Conservation (phyloP, 2,113 vertebrate genomes). For the Tragelaphus scriptus region DNA sequence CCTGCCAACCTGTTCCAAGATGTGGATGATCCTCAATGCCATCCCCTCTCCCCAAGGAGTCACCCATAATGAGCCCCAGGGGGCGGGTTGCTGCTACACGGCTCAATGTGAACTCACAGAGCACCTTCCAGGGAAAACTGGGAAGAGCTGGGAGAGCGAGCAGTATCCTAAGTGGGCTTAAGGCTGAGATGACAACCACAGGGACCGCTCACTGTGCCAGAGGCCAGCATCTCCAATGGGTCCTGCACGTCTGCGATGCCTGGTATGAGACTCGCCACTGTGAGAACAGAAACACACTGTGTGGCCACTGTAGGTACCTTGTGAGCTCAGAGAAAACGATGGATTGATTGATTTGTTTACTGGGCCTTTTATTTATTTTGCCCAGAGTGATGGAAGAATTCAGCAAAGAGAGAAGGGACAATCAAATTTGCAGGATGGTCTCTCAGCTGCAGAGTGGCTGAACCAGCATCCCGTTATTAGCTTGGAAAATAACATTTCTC, state of each 20-base stretch:
- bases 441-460: slow-evolving; percentile 76
- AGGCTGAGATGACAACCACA: neutral
- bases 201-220: neutral
- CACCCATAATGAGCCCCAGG: neutral
- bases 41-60: neutral
- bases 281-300: neutral
- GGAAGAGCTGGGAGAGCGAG: neutral
- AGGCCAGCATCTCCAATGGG: neutral
- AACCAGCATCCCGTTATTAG: slow-evolving; percentile 74
- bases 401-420: slow-evolving; percentile 42
- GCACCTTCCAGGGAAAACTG: neutral
- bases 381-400: slow-evolving; percentile 71
- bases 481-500: slow-evolving; percentile 75
- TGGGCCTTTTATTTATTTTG: slow-evolving; percentile 23
- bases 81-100: neutral
- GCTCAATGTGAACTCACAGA: neutral
- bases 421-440: slow-evolving; percentile 65
- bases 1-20: neutral
- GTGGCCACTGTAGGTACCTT: neutral
- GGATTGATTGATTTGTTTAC: slow-evolving; percentile 45
- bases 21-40: neutral
- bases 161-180: neutral
- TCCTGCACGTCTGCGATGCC: accelerated
- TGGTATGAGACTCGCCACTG: neutral
- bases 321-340: neutral